A percentile compares a stretch with the other conserved stretches of the same genome.
Evolutionary conservation across 1,140 invertebrate genomes (phyloP).

Genomic region (Plutomurus gul): DNA sequence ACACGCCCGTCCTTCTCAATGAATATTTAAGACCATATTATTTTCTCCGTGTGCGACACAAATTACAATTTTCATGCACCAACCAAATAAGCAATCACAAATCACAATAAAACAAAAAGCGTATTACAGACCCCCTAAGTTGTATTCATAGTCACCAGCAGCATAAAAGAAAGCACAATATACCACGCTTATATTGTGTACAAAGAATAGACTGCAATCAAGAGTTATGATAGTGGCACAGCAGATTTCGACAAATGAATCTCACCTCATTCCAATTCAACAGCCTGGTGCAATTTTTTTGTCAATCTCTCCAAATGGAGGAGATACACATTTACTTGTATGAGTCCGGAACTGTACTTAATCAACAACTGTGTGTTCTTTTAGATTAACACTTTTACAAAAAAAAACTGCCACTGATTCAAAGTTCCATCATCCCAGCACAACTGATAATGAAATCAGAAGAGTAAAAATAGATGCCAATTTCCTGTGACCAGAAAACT

Average conservation of each 20-base stretch:
- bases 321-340: not conserved
- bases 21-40: not conserved
- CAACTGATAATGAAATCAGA: too few species aligned
- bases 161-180: not conserved
- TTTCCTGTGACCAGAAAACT: constrained; percentile 2
- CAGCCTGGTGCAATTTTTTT: not conserved
- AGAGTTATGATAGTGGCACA: not conserved
- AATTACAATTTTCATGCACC: not conserved
- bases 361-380: too few species aligned
- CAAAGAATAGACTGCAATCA: too few species aligned
- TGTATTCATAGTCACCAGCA: not conserved
- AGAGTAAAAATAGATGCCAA: constrained; percentile 17
- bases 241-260: not conserved
- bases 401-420: too few species aligned
- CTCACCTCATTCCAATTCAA: not conserved
- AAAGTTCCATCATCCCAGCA: too few species aligned
- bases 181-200: not conserved
- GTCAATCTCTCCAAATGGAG: not conserved
- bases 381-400: too few species aligned
- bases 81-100: not conserved
- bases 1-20: not conserved
- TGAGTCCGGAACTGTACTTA: too few species aligned
- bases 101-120: not conserved
- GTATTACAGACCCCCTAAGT: not conserved
- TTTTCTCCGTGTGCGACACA: not conserved